Evolutionary conservation across 2,888 invertebrate genomes (phyloP).

Genomic region (Rhingia campestris): DNA sequence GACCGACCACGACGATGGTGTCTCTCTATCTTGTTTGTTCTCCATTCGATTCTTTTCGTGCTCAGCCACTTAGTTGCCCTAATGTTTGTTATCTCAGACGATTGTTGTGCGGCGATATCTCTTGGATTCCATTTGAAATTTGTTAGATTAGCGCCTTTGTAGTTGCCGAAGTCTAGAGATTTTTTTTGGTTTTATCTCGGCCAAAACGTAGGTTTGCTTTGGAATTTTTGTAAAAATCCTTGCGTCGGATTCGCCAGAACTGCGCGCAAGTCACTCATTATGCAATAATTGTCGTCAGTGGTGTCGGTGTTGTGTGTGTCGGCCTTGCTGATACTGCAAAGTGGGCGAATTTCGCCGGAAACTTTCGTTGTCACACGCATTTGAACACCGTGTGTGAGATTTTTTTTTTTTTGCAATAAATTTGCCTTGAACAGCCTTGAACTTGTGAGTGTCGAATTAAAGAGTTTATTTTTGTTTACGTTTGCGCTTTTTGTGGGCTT

Average conservation of each 20-base stretch:
- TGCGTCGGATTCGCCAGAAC: neutral
- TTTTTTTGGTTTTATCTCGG: neutral
- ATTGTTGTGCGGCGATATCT: neutral
- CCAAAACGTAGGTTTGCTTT: neutral
- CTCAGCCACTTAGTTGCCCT: conserved; percentile 11
- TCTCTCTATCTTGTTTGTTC: conserved; percentile 28
- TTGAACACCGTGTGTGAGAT: conserved; percentile 14
- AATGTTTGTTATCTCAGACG: neutral
- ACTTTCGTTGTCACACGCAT: conserved; percentile 34
- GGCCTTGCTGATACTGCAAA: conserved; percentile 1
- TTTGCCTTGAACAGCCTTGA: conserved; percentile 50
- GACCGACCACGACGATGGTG: conserved; percentile 22
- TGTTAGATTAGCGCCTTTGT: neutral
- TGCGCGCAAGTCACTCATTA: conserved; percentile 1
- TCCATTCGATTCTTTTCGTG: conserved; percentile 1
- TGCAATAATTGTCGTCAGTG: conserved; percentile 15
- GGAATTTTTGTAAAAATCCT: conserved; percentile 7
- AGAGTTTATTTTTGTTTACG: conserved; percentile 52
- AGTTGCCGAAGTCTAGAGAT: neutral
- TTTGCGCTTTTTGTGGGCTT: conserved; percentile 6
- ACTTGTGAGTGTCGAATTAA: conserved; percentile 51
- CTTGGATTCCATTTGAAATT: neutral
- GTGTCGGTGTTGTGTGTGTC: conserved; percentile 6
- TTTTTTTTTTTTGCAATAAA: conserved; percentile 15
- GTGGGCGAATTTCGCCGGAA: conserved; percentile 17